Conservation (phyloP, 2,113 vertebrate genomes). For the Tricholaema leucomelas region DNA sequence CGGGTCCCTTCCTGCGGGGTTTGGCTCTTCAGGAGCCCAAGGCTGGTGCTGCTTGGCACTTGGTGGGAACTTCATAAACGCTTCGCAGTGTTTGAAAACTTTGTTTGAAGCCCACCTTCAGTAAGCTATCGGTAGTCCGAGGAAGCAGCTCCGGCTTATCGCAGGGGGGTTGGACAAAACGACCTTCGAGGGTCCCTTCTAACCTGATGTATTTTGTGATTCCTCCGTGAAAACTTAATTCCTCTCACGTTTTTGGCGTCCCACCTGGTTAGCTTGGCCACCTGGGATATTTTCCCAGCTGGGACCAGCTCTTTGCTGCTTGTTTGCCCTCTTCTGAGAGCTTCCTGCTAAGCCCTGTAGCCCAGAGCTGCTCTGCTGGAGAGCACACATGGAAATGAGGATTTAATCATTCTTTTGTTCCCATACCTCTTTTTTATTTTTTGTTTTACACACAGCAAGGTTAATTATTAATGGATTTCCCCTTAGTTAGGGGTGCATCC, state of each 20-base stretch:
- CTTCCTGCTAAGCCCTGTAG: neutral
- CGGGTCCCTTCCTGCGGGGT: accelerated
- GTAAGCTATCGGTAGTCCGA: neutral
- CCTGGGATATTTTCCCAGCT: neutral
- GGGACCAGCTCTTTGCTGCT: neutral
- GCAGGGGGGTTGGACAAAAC: too few relatives aligned
- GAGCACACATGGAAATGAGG: neutral
- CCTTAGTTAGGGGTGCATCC: neutral
- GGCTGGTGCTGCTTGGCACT: neutral
- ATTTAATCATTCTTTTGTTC: neutral
- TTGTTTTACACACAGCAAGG: too few relatives aligned
- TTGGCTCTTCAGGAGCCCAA: accelerated
- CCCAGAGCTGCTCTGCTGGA: neutral
- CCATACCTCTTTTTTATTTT: neutral
- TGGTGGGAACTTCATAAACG: neutral
- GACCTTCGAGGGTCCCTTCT: too few relatives aligned
- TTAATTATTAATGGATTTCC: neutral
- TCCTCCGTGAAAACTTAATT: neutral
- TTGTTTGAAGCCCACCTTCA: neutral
- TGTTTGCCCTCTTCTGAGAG: neutral
- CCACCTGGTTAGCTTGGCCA: neutral
- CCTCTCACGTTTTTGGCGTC: neutral
- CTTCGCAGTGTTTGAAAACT: neutral
- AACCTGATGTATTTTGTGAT: too few relatives aligned
- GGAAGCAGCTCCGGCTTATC: neutral